A percentile compares a stretch with the other conserved stretches of the same genome.
phyloP scores from a whole-genome alignment of 1,140 invertebrate genomes.

The Eupeodes corollae region DNA sequence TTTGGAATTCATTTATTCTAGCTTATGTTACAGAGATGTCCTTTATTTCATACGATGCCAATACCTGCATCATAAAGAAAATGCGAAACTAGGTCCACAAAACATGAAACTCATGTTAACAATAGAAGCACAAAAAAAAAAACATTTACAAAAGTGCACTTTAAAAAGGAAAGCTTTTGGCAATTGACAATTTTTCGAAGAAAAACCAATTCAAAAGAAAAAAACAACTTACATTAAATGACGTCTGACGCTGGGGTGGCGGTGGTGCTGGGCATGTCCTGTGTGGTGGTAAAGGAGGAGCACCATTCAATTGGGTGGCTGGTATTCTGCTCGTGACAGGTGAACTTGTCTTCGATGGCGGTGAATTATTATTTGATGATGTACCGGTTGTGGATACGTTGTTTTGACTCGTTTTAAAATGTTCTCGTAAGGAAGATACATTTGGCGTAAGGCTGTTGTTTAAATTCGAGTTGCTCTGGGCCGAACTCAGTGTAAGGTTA shows the following conservation, averaged over 20 bases:
- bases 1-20: no score
- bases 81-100: no score
- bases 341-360: conserved; percentile 7
- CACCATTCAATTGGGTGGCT: conserved; percentile 19
- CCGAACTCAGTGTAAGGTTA: conserved; percentile 12
- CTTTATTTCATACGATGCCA: no score
- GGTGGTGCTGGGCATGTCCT: conserved; percentile 32
- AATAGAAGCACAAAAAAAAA: no score
- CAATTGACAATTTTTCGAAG: no score
- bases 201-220: neutral
- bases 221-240: conserved; percentile 26
- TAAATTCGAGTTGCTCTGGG: conserved; percentile 7
- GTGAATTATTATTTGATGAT: conserved; percentile 17
- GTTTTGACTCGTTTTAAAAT: conserved; percentile 11
- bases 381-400: neutral
- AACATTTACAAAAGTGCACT: no score
- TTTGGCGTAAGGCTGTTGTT: conserved; percentile 12
- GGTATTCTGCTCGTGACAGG: conserved; percentile 4
- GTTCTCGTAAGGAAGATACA: conserved; percentile 27
- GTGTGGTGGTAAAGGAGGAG: conserved; percentile 31
- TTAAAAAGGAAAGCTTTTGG: no score
- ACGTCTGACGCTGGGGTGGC: conserved; percentile 30
- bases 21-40: no score
- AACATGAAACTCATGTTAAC: no score
- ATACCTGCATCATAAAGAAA: no score